Conservation (phyloP, 2,888 invertebrate species). For the Seira ritae region DNA sequence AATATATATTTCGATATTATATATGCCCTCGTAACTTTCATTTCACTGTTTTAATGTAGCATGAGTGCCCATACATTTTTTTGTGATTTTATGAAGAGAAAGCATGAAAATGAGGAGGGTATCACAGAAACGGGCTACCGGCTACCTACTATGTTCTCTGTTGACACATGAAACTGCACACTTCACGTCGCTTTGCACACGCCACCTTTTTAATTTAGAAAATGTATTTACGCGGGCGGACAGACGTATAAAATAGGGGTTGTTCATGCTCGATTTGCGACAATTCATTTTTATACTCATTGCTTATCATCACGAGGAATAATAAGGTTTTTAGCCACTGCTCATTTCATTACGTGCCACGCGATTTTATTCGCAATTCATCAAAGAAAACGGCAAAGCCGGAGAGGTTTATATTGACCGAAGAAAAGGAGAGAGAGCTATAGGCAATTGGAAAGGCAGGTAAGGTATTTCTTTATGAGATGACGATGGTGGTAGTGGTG, state of each 20-base stretch:
- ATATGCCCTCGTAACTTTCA: not conserved
- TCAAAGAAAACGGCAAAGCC: not conserved
- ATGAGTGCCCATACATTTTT: not conserved
- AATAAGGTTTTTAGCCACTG: conserved; percentile 20
- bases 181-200: not conserved
- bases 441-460: too few species aligned
- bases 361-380: not conserved
- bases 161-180: not conserved
- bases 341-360: conserved; percentile 33
- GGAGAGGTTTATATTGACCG: not conserved
- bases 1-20: not conserved
- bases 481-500: conserved; percentile 34
- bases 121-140: not conserved
- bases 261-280: conserved; percentile 48
- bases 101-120: not conserved
- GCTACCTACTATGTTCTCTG: too few species aligned
- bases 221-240: conserved; percentile 29
- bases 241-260: conserved; percentile 29
- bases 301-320: conserved; percentile 16
- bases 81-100: not conserved
- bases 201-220: conserved; percentile 33
- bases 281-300: conserved; percentile 44
- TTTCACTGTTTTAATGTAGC: not conserved
- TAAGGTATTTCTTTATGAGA: conserved; percentile 23
- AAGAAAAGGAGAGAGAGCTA: too few species aligned